Evolutionary conservation across 2,888 invertebrate genomes (phyloP), one percentile per base, ranked within the genome.

Genomic region (Drosophila prostipennis): DNA sequence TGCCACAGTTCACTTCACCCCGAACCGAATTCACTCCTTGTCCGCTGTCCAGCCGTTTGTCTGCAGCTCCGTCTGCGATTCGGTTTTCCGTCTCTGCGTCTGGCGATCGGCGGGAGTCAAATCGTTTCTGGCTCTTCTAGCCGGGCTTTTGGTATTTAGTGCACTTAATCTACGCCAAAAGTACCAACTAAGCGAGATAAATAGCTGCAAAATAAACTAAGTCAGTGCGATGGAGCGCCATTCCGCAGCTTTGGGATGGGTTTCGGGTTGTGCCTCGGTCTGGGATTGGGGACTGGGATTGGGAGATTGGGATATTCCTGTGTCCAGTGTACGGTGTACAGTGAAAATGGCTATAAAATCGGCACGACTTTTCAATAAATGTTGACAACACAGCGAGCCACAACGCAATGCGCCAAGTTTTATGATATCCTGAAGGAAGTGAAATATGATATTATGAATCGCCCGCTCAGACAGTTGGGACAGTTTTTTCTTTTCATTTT

Each of bases 301-400:
- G 43, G 45, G 54, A 34, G 48, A 69, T 69, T 48, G 57, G 71
- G 34, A 60, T 61, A 72, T 72, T 54, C 69, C 65, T 69, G 56
- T 67, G 65, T 69, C 72, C 72, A 70, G 69, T 71, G 34, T 70
- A 26, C 45, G n/a, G 43, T 43, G 46, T 48, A 67, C 76, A 72
- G 85, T 76, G 85, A 77, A 79, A 79, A 81, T 77, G 86, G 89
- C 90, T 87, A 91, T 90, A 90, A 91, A 91, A 90, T 90, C 89
- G 89, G 91, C 91, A 91, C 91, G 91, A 91, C 89, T 91, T 91
- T 90, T 91, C 92, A 91, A 91, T 91, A 91, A 91, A 91, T 90
- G 92, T 91, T 91, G 91, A 91, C 91, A 92, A 89, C 90, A 78
- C 69, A 65, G 64, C 64, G 68, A 65, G 64, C 64, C 64, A 68